Percentiles rank a stretch among this genome's conserved stretches.
Evolutionary conservation across 2,113 vertebrate genomes (phyloP).

Genomic region (Triplophysa siluroides): DNA sequence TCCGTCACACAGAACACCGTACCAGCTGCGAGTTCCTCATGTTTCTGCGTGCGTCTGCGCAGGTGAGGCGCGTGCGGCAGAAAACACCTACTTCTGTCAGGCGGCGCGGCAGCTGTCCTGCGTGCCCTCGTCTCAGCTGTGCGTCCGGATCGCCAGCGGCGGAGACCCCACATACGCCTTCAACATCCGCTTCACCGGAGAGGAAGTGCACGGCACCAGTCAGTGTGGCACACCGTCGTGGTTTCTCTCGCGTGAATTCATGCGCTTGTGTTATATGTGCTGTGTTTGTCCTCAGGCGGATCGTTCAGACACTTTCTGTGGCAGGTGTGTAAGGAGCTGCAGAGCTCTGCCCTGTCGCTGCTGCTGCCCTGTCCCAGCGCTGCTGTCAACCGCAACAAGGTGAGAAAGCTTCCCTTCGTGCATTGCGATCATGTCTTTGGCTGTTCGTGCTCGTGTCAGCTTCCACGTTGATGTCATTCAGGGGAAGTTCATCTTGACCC

Average conservation of each 20-base stretch:
- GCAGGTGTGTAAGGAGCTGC: constrained; percentile 98
- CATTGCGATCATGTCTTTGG: too few relatives aligned
- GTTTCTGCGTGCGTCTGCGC: background rate
- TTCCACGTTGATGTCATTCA: constrained; percentile 55
- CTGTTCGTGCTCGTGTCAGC: too few relatives aligned
- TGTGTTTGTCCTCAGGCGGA: constrained; percentile 79
- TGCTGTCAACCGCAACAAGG: constrained; percentile 96
- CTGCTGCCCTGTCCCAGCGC: constrained; percentile 93
- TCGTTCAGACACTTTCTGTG: constrained; percentile 98
- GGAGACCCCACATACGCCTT: constrained; percentile 96
- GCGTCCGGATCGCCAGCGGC: constrained; percentile 92
- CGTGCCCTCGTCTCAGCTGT: constrained; percentile 92
- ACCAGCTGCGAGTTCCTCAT: background rate
- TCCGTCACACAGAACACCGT: background rate
- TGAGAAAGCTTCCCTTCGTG: constrained; percentile 49
- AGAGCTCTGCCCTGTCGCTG: constrained; percentile 92
- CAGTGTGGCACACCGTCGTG: constrained; percentile 58
- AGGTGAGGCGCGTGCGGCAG: constrained; percentile 91
- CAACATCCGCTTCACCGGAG: constrained; percentile 97
- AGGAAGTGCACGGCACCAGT: constrained; percentile 98
- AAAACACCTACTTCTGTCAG: constrained; percentile 97
- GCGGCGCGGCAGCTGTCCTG: constrained; percentile 91
- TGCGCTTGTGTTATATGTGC: background rate
- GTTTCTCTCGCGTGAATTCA: too few relatives aligned
- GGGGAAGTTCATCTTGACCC: constrained; percentile 94